Evolutionary conservation across 2,888 invertebrate species (phyloP).

Genomic region (Ophioninae sp.): DNA sequence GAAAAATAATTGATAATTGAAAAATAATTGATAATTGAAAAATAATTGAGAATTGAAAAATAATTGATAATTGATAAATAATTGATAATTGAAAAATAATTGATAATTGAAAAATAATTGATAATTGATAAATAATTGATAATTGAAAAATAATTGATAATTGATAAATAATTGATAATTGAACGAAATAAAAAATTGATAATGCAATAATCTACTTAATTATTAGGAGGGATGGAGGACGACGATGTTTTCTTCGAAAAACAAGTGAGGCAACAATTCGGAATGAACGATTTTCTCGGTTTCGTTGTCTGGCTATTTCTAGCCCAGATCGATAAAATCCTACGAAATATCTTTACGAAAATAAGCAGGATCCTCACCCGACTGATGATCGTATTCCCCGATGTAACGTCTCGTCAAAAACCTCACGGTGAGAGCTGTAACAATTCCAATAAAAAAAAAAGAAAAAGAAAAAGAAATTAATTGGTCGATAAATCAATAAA

Average conservation of each 20-base stretch:
- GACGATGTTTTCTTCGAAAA: not conserved
- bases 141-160: too few relatives aligned
- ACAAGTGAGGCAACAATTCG: not conserved
- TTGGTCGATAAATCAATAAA: not conserved
- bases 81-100: too few relatives aligned
- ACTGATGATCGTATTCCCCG: conserved; percentile 96
- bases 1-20: too few relatives aligned
- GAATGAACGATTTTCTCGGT: not conserved
- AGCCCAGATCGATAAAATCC: not conserved
- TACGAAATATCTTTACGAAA: not conserved
- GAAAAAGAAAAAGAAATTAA: not conserved
- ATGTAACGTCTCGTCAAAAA: conserved; percentile 96
- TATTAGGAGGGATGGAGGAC: too few relatives aligned
- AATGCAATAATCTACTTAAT: too few relatives aligned
- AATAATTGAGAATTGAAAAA: too few relatives aligned
- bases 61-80: too few relatives aligned
- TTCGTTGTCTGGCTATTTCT: not conserved
- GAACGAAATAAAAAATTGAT: too few relatives aligned
- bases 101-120: too few relatives aligned
- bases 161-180: too few relatives aligned
- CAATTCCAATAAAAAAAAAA: conserved; percentile 14
- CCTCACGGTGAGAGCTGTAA: conserved; percentile 90
- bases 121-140: too few relatives aligned
- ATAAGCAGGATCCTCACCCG: conserved; percentile 84
- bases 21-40: too few relatives aligned